Evolutionary conservation across 2,888 invertebrate species (phyloP), one percentile per base, ranked within the genome.

Genomic region (Magallana nippona): DNA sequence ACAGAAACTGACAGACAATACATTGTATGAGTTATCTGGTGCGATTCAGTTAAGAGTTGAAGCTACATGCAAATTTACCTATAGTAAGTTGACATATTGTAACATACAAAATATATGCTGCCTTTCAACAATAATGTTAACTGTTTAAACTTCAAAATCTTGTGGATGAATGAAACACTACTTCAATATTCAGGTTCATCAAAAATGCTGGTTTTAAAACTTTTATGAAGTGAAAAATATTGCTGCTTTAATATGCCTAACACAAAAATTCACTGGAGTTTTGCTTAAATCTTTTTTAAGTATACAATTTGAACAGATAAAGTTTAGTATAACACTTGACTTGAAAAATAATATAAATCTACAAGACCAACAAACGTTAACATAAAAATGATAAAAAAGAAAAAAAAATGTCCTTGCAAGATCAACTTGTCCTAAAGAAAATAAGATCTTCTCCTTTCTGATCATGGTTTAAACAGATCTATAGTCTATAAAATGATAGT

Each of bases 81-180:
- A 27, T 71, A 71, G 32, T 19, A 15, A 32, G 32, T 32, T 15
- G 8, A n/a, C 60, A 60, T 3, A 71, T 22, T 71, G 71, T 71
- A 71, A 71, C 71, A 71, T 71, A 71, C 71, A 71, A 71, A 71
- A 71, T 71, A 22, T 71, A 71, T 71, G 71, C 71, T 71, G 71
- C 71, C 71, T 71, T 71, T 71, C 32, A 71, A 71, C 71, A 71
- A 71, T 71, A 60, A 71, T 71, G 27, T 27, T 44, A 27, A 22
- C 22, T 71, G 71, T 27, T 71, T 71, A 27, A 71, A 71, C 71
- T 71, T 71, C 71, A n/a, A 60, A 71, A 22, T 71, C 71, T 71
- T 71, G 22, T 15, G 22, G 13, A 71, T 71, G 71, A 71, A 71
- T 71, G 71, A 71, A 71, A 71, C 32, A 32, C 71, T 71, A 71